Base-by-base conservation (phyloP, 2,888 invertebrate species). In the Drosophila birchii region DNA sequence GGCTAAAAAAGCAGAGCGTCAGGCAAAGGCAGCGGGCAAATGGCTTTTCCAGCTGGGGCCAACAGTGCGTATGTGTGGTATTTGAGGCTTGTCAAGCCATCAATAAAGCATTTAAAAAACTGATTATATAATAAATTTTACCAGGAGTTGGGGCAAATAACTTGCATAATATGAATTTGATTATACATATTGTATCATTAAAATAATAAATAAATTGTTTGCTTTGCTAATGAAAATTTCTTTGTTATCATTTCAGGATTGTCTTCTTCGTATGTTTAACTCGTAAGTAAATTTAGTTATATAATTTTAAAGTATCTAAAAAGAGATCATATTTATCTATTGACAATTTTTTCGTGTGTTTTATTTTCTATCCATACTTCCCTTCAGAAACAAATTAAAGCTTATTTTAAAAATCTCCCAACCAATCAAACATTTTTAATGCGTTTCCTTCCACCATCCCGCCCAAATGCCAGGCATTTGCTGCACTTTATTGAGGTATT, bases 11-110 rank as follows among this genome's bases (percentile, higher is more conserved):
- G 72, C 76, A 67, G 36, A 14, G 34, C 56, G 38, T 18, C 61
- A 67, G 81, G 74, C 76, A 62, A 26, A 14, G 38, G 38, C 56
- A 26, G 38, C 56, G 76, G 64, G 62, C 68, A 74, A 80, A 83
- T 76, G 75, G 64, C 63, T 78, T 72, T 81, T 76, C 76, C 74
- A 72, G 75, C 69, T 63, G 80, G 64, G 87, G 81, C 68, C 87
- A 88, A 70, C 69, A 53, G 71, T 64, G 70, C 88, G 88, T 78
- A 86, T 88, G 76, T 43, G 69, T 44, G 20, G 23, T 69, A 53
- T 59, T 39, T 12, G 64, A 36, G 70, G 82, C 74, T 49, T 79
- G 74, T 59, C 32, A 44, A 8, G 34, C 41, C 60, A 60, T 64
- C 71, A 78, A 59, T 80, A 86, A 76, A 70, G 75, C 67, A 70